Percentiles rank a stretch among this genome's conserved stretches.
Conservation (phyloP, 2,113 vertebrate genomes). For the Brachyhypopomus occidentalis region DNA sequence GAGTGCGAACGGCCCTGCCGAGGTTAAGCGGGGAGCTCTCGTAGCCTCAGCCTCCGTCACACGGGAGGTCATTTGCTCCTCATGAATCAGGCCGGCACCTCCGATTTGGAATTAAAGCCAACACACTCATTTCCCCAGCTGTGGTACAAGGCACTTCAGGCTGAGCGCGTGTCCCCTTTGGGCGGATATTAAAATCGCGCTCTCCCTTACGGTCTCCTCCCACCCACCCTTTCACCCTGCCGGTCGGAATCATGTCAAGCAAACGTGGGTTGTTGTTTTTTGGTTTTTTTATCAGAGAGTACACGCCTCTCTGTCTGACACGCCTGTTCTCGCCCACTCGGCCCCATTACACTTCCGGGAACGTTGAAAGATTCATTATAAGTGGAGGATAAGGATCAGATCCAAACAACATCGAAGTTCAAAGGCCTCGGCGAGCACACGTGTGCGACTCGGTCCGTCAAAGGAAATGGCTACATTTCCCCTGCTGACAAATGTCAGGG, state of each 20-base stretch:
- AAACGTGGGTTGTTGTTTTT: not conserved
- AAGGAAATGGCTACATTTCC: constrained; percentile 61
- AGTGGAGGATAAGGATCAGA: constrained; percentile 43
- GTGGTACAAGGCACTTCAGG: not conserved
- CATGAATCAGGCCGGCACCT: constrained; percentile 64
- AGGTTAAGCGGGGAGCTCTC: constrained; percentile 88
- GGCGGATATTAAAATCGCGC: not conserved
- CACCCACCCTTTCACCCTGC: not conserved
- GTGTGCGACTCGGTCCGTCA: constrained; percentile 40
- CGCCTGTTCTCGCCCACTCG: not conserved
- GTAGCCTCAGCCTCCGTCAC: constrained; percentile 71
- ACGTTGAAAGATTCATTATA: constrained; percentile 30
- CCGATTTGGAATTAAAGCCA: constrained; percentile 15
- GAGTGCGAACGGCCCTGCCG: constrained; percentile 85
- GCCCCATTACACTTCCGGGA: constrained; percentile 21
- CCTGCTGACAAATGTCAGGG: constrained; percentile 54
- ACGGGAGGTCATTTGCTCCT: constrained; percentile 83
- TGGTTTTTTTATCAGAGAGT: not conserved
- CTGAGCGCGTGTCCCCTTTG: not conserved
- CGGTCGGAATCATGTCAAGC: not conserved
- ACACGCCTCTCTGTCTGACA: not conserved
- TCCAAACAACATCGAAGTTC: constrained; percentile 49
- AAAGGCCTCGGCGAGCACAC: constrained; percentile 40
- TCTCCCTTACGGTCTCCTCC: not conserved
- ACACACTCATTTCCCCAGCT: not conserved